Evolutionary conservation across 2,888 invertebrate genomes (phyloP), one percentile per base, ranked within the genome.

Genomic region (Heteromyza rotundicornis): DNA sequence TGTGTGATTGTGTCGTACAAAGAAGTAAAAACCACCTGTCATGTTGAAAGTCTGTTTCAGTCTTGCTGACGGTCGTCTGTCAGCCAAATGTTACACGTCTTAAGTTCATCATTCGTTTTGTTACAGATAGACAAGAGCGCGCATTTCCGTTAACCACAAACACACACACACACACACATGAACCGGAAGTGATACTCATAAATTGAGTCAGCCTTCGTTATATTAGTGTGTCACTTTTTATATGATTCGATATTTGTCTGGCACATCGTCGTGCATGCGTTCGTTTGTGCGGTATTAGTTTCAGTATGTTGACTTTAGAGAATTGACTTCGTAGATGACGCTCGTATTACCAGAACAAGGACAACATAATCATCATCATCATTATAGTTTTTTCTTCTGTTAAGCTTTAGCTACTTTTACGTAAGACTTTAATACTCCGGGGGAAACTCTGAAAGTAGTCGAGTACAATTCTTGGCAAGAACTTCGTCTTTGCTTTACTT

Each of bases 181-280:
- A n/a, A 5, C 27, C 75, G 73, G 76, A 74, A 77, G 76, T 74
- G 73, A 74, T 77, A 69, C 75, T 74, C 77, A 77, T 76, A 74
- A 74, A 74, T 74, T 77, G 76, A 71, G 77, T 72, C 68, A 75
- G 27, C 71, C 69, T 77, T 72, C 70, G 73, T 67, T 72, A 76
- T 72, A 72, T 68, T 54, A 24, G 53, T 44, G 49, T 27, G 53
- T 59, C 59, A 59, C 44, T 51, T 24, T 27, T 59, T 24, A 8
- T 40, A 40, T n/a, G 14, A 40, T 40, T 40, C 40, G 14, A 40
- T 40, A 40, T 40, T 40, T 40, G 40, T 40, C 40, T 7, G 10
- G n/a, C n/a, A n/a, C n/a, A n/a, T n/a, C n/a, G n/a, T n/a, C n/a
- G n/a, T n/a, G n/a, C n/a, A n/a, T n/a, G n/a, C n/a, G n/a, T n/a